Base-by-base conservation (phyloP, 2,113 vertebrate genomes). In the Beaufortia kweichowensis region DNA sequence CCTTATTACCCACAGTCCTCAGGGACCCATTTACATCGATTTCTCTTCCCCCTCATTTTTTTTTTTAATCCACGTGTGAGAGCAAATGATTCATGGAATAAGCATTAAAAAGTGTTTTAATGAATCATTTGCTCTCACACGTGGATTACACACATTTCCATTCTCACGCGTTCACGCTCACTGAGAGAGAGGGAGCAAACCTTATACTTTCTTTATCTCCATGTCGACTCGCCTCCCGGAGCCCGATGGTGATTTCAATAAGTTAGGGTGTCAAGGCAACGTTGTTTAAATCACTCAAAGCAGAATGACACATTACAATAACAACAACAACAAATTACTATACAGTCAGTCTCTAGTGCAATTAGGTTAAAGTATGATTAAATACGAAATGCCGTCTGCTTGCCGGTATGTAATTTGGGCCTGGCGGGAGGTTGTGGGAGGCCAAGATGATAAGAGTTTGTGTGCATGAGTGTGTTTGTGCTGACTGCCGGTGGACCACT, bases 361-460 rank as follows among this genome's bases (percentile, higher is more conserved):
- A 81, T 83, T 85, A 85, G 79, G 77, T 77, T 78, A 82, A 79
- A 83, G 77, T 85, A 75, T 82, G 82, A 83, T 83, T 80, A 80
- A 82, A 80, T 77, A 50, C 55, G 48, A 71, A n/a, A 81, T 17
- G 73, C 50, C 23, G 76, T 59, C 43, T 43, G 29, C 48, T 56
- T 57, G 66, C 66, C 39, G 43, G 75, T 72, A 72, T 82, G 78
- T 82, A 82, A 82, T 80, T 80, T 83, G 70, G 68, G 43, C 72
- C 63, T 24, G 48, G 71, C 76, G 29, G 78, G 80, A 76, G 70
- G 65, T 60, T 75, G 64, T 56, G 29, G 26, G 60, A 75, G 69
- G 78, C 62, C 48, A 48, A 53, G 70, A 79, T 81, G 82, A 79
- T 84, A 79, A 85, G 80, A 79, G 63, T 76, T 62, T 53, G 72